Base-by-base conservation (phyloP, 2,888 invertebrate species). In the Melanostoma mellinum region DNA sequence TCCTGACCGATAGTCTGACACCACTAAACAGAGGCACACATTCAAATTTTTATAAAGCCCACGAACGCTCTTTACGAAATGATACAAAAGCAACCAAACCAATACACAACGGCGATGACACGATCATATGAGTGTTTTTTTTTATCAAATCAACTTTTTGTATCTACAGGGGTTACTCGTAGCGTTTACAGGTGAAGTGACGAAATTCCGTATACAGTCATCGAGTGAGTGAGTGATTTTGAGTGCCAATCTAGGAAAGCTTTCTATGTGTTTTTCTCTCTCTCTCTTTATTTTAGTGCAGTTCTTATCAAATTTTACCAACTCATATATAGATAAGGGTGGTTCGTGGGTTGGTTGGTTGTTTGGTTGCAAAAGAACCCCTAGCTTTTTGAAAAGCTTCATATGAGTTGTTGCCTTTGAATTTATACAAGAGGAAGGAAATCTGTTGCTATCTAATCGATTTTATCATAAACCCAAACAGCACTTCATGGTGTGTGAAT, bases 121-220 rank as follows among this genome's bases (percentile, higher is more conserved):
- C 55, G 33, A 20, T 20, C 55, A 74, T 50, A 56, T n/a, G 50
- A 67, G 72, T 63, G 68, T 74, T 78, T 8, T 8, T 68, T 67
- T 78, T 78, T 74, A 84, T 74, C 78, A 84, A 63, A 76, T 53
- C 68, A 46, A 50, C 55, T 44, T 69, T 69, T 72, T 73, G 50
- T 77, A 53, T 76, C 72, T 63, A 10, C 42, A 55, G 46, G 42
- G 65, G 65, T 44, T 38, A 38, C 58, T 52, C 42, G 50, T 36
- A 30, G 56, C 32, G 36, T 53, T 67, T 55, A 63, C 63, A 40
- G 40, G 69, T 46, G 42, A 5, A 52, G 63, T 74, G 84, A 84
- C 78, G 74, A 84, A 73, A 74, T 78, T 78, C 56, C 20, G 69
- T 36, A 20, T 20, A 20, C 20, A 20, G 20, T 20, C 20, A 20